Conservation (phyloP, 2,797 vertebrate genomes). For the Myiotriccus ornatus region DNA sequence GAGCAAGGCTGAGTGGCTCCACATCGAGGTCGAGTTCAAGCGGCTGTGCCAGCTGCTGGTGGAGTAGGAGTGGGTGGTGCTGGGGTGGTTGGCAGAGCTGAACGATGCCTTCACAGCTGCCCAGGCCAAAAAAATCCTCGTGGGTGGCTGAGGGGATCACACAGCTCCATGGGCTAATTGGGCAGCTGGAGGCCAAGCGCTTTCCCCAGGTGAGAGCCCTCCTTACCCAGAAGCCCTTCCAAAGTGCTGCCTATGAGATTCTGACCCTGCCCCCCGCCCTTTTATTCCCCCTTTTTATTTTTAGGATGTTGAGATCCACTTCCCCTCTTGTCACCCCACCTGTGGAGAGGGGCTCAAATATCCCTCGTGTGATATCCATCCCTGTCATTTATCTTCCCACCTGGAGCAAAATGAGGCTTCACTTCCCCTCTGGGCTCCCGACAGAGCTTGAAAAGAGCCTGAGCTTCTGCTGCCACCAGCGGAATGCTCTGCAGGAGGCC, state of each 20-base stretch:
- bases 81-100: neutral
- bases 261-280: neutral
- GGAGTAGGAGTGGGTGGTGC: rapidly evolving
- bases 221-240: neutral
- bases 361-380: rapidly evolving
- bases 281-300: neutral
- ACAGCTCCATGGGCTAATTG: neutral
- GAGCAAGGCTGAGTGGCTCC: neutral
- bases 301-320: neutral
- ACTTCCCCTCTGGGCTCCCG: neutral
- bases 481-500: neutral
- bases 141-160: neutral
- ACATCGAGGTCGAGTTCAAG: rapidly evolving
- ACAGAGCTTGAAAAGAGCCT: neutral
- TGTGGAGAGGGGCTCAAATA: neutral
- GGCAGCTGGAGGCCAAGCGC: neutral
- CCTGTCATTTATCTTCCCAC: neutral
- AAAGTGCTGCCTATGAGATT: neutral
- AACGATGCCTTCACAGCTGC: rapidly evolving
- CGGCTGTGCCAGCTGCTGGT: neutral
- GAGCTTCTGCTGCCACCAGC: neutral
- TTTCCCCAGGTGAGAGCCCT: neutral
- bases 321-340: rapidly evolving
- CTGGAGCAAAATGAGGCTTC: neutral
- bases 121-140: neutral